Conservation (phyloP, 2,888 invertebrate species). For the Hipparchia semele region DNA sequence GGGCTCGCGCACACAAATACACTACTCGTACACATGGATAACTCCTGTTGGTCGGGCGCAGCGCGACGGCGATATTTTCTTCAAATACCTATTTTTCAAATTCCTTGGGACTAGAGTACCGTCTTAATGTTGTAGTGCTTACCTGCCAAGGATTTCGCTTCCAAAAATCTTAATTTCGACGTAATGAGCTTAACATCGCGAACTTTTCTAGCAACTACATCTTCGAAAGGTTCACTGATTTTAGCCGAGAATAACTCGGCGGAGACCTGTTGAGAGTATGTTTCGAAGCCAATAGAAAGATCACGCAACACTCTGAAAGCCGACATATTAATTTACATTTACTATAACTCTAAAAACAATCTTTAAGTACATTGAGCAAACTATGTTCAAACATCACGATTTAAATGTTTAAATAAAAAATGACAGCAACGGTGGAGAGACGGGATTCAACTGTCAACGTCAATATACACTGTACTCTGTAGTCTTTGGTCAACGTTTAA, state of each 20-base stretch:
- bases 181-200: constrained; percentile 57
- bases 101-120: too few species aligned
- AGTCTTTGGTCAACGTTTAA: too few species aligned
- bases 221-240: constrained; percentile 57
- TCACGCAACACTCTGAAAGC: constrained; percentile 61
- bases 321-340: constrained; percentile 49
- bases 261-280: constrained; percentile 51
- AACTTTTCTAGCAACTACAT: constrained; percentile 56
- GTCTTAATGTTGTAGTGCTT: constrained; percentile 41
- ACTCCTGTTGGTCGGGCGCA: too few species aligned
- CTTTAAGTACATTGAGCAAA: neutral
- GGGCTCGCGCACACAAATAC: too few species aligned
- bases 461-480: too few species aligned
- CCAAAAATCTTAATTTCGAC: constrained; percentile 64
- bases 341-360: neutral
- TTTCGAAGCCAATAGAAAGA: constrained; percentile 58
- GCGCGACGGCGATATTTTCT: too few species aligned
- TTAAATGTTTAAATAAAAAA: too few species aligned
- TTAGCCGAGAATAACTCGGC: constrained; percentile 55
- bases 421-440: too few species aligned
- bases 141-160: constrained; percentile 61
- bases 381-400: neutral
- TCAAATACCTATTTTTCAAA: too few species aligned
- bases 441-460: too few species aligned
- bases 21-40: too few species aligned